Conservation (phyloP, 2,888 invertebrate genomes). For the Aphidoletes aphidimyza region DNA sequence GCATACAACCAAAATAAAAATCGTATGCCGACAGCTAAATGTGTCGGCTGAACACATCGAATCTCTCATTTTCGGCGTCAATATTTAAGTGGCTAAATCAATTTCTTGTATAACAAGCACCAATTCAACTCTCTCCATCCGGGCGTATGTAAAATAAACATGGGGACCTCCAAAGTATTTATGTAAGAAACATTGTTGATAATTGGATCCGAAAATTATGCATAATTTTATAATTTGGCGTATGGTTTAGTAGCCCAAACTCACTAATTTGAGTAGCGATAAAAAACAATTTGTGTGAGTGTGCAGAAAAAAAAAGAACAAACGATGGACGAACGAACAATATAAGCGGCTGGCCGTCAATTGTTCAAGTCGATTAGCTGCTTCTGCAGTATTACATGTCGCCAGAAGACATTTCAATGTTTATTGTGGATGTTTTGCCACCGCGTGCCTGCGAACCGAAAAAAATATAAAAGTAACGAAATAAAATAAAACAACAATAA, state of each 20-base stretch:
- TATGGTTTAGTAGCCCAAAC: background rate
- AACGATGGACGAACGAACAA: background rate
- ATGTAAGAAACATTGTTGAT: conserved; percentile 12
- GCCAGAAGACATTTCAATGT: background rate
- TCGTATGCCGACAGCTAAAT: no score
- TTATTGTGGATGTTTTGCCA: background rate
- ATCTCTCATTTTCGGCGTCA: no score
- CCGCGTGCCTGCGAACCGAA: background rate
- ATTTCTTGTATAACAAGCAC: background rate
- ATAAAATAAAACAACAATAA: no score
- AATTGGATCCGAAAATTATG: conserved; percentile 51
- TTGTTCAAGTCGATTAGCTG: conserved; percentile 20
- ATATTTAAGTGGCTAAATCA: conserved; percentile 15
- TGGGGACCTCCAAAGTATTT: background rate
- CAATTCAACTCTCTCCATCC: background rate
- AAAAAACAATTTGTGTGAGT: conserved; percentile 12
- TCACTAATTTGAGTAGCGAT: conserved; percentile 48
- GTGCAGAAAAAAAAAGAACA: background rate
- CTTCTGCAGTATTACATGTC: background rate
- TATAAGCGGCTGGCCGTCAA: background rate
- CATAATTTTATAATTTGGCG: conserved; percentile 35
- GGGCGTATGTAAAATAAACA: no score
- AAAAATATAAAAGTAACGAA: no score
- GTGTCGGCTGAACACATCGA: no score
- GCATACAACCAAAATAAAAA: no score